Conservation (phyloP, 2,888 invertebrate genomes). For the Uropetala carovei region DNA sequence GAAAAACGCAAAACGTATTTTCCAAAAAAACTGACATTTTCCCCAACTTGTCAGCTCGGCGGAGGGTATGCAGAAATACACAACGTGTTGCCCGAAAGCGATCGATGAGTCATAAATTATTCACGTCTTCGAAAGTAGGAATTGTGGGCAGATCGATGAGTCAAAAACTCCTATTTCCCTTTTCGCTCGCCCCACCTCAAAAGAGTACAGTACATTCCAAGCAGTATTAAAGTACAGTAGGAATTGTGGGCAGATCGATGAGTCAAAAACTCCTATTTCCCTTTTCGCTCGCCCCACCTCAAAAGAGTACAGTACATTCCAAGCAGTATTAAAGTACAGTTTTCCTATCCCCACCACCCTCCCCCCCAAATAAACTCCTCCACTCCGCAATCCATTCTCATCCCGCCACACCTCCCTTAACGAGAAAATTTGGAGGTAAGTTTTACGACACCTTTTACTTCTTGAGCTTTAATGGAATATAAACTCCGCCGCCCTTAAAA, state of each 20-base stretch:
- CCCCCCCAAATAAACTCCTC: no score
- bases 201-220: background rate
- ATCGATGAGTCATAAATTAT: background rate
- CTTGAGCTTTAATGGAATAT: constrained; percentile 9
- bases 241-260: background rate
- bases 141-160: background rate
- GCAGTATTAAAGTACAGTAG: no score
- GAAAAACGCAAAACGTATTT: background rate
- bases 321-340: background rate
- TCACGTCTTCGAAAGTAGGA: background rate
- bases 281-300: background rate
- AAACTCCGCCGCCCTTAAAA: background rate
- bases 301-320: background rate
- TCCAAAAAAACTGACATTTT: background rate
- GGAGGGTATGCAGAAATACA: background rate
- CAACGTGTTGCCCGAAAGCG: background rate
- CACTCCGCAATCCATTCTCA: no score
- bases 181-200: background rate
- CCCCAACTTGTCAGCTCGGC: background rate
- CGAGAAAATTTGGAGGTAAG: background rate
- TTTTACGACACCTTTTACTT: background rate
- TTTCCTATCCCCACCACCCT: background rate
- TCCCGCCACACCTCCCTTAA: background rate
- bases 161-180: background rate
- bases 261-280: background rate